Evolutionary conservation across 2,797 vertebrate species (phyloP), one percentile per base, ranked within the genome.

Genomic region (Odontamblyopus lacepedii): DNA sequence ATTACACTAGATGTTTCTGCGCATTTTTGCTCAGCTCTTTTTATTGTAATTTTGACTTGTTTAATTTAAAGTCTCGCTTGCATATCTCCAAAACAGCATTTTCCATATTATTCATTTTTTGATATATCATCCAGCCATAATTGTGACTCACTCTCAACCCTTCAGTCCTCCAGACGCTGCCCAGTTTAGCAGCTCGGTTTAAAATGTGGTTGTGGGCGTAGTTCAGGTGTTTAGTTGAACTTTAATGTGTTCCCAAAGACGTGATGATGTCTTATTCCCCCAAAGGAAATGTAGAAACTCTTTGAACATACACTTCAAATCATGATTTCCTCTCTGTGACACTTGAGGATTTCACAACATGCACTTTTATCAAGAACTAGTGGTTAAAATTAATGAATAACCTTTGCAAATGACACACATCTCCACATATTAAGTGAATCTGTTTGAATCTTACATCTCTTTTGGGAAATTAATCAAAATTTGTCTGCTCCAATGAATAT

Each of bases 211-310:
- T 48, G 11, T 48, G 13, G 13, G 12, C 3, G 41, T 2, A 44
- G 41, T 44, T 44, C 4, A 44, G 41, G 11, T 2, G 11, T 44
- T 48, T 48, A 48, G 44, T 4, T 15, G 12, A 13, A 70, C 80
- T 83, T 90, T 90, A 68, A 87, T 88, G 78, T 67, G 71, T 80
- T 89, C 76, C 82, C 60, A 66, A 72, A 73, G 78, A 77, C 77
- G 78, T 72, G 77, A 76, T 66, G 32, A 69, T 61, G 8, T 79
- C 82, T 81, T 71, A 26, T 71, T 51, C 74, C 79, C 73, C 51
- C 53, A 29, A 30, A 66, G 83, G 86, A 87, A 79, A 81, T 82
- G 83, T 81, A 74, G 76, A 83, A 80, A 86, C 73, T 78, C 84
- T 88, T 86, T 74, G 80, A 84, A 87, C 66, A 74, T 55, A 76